Evolutionary conservation across 2,888 invertebrate species (phyloP), one percentile per base, ranked within the genome.

Genomic region (Fragum fragum): DNA sequence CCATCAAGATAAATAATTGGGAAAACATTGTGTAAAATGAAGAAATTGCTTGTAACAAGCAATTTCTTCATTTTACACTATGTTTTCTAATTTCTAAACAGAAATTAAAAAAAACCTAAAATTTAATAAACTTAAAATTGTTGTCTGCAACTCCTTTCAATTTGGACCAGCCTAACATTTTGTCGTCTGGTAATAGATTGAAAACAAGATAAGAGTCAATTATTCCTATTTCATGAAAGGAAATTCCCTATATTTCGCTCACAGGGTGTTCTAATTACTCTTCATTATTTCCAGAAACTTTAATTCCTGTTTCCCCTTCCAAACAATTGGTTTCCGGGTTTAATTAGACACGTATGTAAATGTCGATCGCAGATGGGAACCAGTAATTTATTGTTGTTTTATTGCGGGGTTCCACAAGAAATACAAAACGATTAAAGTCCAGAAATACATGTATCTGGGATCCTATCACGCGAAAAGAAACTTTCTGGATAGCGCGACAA

Each of bases 221-320:
- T 47, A 5, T 47, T 47, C 18, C 14, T 47, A 47, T 47, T 47
- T 5, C 47, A 3, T 16, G 32, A 6, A 36, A 47, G 47, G 18
- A 47, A 47, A 18, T 47, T 47, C 47, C 47, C 47, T 16, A 47
- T 47, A 47, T 47, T 47, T 47, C 14, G 47, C n/a, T 47, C 47
- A 14, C 47, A 47, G 47, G 47, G 47, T 47, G 47, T 47, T n/a
- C 47, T 47, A 47, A 47, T 47, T 47, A 47, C 47, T 47, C 47
- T 47, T 47, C 47, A 47, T 47, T 47, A 47, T n/a, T 47, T n/a
- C 47, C 18, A 47, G 47, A 47, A 47, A 47, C 47, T 47, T 47
- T 47, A 47, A 47, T 47, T 47, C 47, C 14, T 3, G 47, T 47
- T 47, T n/a, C 16, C 14, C n/a, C 47, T 47, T 47, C 47, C 47